These are phyloP conservation scores for Verasper variegatus DNA, from an alignment of 2,113 vertebrate species.

Conservation along the genomic window DNA sequence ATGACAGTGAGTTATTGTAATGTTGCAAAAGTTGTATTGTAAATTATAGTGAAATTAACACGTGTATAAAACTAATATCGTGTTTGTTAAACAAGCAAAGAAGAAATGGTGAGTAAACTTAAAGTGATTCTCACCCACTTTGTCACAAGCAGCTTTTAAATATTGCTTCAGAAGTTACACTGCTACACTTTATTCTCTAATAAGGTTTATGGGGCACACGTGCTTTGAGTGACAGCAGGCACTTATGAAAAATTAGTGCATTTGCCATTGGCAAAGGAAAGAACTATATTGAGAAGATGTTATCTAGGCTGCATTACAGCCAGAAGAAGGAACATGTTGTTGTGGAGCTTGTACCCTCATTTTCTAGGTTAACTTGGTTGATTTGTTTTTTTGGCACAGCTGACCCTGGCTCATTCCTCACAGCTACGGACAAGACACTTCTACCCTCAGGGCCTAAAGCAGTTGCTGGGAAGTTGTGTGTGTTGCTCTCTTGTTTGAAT, in stretches of 20 bases:
- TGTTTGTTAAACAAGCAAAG: no score
- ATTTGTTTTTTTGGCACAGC: slow-evolving; percentile 34
- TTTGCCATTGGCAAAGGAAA: slow-evolving; percentile 65
- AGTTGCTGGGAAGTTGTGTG: background rate
- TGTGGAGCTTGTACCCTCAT: slow-evolving; percentile 30
- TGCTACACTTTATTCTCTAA: slow-evolving; percentile 34
- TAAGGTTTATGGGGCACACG: slow-evolving; percentile 62
- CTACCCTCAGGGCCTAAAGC: background rate
- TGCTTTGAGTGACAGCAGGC: slow-evolving; percentile 69
- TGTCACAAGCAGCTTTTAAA: no score
- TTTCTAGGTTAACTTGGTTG: slow-evolving; percentile 37
- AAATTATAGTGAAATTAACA: no score
- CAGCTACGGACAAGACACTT: slow-evolving; percentile 13
- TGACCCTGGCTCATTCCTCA: slow-evolving; percentile 20
- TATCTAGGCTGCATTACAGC: slow-evolving; percentile 60
- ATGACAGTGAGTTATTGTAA: no score
- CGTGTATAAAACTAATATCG: no score
- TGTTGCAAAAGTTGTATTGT: no score
- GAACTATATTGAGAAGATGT: slow-evolving; percentile 47
- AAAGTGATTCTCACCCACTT: background rate
- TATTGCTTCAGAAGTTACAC: background rate
- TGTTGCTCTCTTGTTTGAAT: slow-evolving; percentile 20
- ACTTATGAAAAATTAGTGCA: slow-evolving; percentile 65
- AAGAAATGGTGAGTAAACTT: background rate
- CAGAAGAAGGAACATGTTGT: slow-evolving; percentile 15